Base-by-base conservation (phyloP, 1,140 invertebrate species). In the Drosophila lowei region DNA sequence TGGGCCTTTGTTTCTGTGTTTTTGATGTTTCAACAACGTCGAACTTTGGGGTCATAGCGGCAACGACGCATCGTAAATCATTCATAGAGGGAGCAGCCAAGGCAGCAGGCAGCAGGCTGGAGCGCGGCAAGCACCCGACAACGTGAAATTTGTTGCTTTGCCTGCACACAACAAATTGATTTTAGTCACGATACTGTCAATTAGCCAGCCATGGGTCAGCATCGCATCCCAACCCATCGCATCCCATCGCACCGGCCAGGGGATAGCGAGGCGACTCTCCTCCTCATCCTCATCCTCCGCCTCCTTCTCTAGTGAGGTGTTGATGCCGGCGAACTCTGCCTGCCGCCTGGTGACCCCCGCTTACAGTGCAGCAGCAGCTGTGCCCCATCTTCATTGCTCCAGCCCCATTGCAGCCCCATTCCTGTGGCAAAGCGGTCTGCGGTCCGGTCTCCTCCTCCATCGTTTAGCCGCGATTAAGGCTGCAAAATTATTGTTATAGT, bases 151-250 rank as follows among this genome's bases (percentile, higher is more conserved):
- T 88, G 83, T 88, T 88, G 83, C 83, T 77, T 71, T 83, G 67
- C 71, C 75, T 68, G 83, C 79, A 88, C 73, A 88, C 78, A 88
- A 88, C 83, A 88, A 88, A 88, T 88, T 88, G 83, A 88, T 88
- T 88, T 88, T 88, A 88, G 83, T 88, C 83, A 88, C 83, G 83
- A 88, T 88, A 88, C 83, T 88, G 83, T 88, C 83, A 88, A 88
- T 88, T 88, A 88, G 83, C 78, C 68, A 86, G 72, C 84, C 83
- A 88, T 77, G 83, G 83, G 83, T 88, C 83, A 88, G 83, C 30
- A 34, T 34, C 30, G 30, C 8, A 34, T 30, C 28, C 30, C 30
- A 34, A 3, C 28, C 7, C 30, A 34, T 34, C 30, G 9, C 30
- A 34, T 34, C 30, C 9, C 72, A 55, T 50, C 66, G n/a, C 59